Base-by-base conservation (phyloP, 2,888 invertebrate species). In the Ypsolopha scabrella region DNA sequence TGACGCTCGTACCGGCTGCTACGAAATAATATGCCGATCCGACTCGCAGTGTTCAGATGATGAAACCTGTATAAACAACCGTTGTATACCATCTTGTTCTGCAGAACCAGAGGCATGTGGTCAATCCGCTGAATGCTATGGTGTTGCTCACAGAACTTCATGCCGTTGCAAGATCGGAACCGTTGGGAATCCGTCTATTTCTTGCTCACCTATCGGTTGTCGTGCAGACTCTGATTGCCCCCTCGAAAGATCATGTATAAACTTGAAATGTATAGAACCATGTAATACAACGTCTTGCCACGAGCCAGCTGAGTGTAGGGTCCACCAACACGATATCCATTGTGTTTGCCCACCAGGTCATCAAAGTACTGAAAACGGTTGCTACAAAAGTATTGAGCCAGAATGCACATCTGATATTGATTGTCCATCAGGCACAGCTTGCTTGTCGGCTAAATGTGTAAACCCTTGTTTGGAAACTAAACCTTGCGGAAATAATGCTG, bases 131-230 rank as follows among this genome's bases (percentile, higher is more conserved):
- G 89, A 92, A 61, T 97, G 97, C 66, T 90, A 93, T 55, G 94
- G 93, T 10, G 82, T 91, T 43, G 91, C 93, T 62, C 96, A 97
- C 72, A 90, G 92, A 45, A 92, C 94, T 0, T 88, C 94, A 1
- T 97, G 97, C 67, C 92, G 93, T 60, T 97, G 96, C 75, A 90
- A 90, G 50, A 90, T 93, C 41, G 95, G 95, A 35, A 92, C 91
- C 55, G 90, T 90, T 41, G 96, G 96, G 41, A 94, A 96, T 72
- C 94, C 96, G 3, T 89, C 91, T 53, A 80, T 92, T 10, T 88
- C 91, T 7, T 97, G 97, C 66, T 88, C 89, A 10, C 88, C 92
- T n/a, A 87, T 94, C n/a, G 94, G 93, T 51, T 96, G 97, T 68
- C 90, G 93, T 53, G 83, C 90, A 11, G 91, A 95, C 68, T 87